Conservation (phyloP, 2,888 invertebrate genomes). For the Macrophya annulata region DNA sequence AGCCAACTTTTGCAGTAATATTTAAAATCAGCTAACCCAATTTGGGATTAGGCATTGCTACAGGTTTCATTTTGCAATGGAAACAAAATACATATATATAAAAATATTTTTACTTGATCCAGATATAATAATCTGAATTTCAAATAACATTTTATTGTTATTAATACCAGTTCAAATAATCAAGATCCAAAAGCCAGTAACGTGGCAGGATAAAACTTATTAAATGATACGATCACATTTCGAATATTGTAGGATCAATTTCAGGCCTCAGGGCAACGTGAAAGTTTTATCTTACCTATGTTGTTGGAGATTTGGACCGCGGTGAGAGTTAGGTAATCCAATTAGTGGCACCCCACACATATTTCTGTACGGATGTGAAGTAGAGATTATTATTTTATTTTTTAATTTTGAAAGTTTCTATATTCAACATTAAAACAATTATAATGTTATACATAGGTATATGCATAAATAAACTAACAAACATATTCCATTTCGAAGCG, state of each 20-base stretch:
- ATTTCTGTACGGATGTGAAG: neutral
- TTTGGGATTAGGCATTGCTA: neutral
- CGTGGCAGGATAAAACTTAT: neutral
- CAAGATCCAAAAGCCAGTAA: neutral
- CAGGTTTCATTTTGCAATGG: neutral
- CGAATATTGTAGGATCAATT: constrained; percentile 21
- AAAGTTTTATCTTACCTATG: constrained; percentile 11
- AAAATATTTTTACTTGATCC: neutral
- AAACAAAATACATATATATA: neutral
- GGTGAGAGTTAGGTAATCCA: constrained; percentile 27
- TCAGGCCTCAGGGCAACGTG: constrained; percentile 21
- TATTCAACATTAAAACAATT: neutral
- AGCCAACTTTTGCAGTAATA: neutral
- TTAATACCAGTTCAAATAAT: constrained; percentile 8
- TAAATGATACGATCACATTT: constrained; percentile 32
- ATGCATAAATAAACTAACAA: neutral
- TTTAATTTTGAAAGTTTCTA: neutral
- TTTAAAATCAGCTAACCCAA: neutral
- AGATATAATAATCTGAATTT: neutral
- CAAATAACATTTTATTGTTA: neutral
- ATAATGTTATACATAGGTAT: neutral
- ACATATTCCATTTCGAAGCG: neutral
- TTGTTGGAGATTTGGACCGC: neutral
- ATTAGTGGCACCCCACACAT: neutral
- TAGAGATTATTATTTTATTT: neutral